Evolutionary conservation across 2,888 invertebrate species (phyloP), one percentile per base, ranked within the genome.

Genomic region (Xestoiulus laeticollis): DNA sequence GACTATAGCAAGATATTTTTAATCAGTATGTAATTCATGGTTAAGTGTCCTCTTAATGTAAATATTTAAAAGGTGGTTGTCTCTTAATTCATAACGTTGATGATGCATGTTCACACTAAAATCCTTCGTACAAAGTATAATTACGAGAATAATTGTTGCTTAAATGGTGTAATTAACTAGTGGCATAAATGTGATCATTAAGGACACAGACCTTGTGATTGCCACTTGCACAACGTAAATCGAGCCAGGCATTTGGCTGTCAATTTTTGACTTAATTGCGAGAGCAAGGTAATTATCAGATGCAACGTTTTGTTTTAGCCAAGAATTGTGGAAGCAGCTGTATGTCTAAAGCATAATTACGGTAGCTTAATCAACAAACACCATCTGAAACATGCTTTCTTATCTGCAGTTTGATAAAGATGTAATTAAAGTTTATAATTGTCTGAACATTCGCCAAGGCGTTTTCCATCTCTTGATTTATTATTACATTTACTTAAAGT

Each of bases 351-450:
- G 8, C 8, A 22, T 59, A 59, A 59, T 59, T 59, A 59, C 59
- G n/a, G 22, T 8, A 59, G 22, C 59, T 6, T 59, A 59, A 59
- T 59, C 59, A 59, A 59, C 8, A 19, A 53, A n/a, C n/a, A 59
- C 59, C n/a, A 59, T 59, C n/a, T 59, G 4, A 68, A n/a, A n/a
- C 26, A 10, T 68, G 68, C n/a, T 68, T 68, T 68, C 68, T 6
- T 68, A 26, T 26, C 26, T n/a, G n/a, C n/a, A n/a, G 26, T 68
- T 68, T 68, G 68, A 68, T 68, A 68, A 68, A 68, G 68, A 8
- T 68, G 68, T 68, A 68, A 68, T 68, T 68, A 68, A 26, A 68
- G 48, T 48, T 48, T 48, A 48, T 26, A 26, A 26, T 68, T 68
- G 26, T 68, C 68, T 30, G 26, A 68, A 14, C 10, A 38, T 68